phyloP scores from a whole-genome alignment of 2,888 invertebrate genomes.

The Hypercompe scribonia region DNA sequence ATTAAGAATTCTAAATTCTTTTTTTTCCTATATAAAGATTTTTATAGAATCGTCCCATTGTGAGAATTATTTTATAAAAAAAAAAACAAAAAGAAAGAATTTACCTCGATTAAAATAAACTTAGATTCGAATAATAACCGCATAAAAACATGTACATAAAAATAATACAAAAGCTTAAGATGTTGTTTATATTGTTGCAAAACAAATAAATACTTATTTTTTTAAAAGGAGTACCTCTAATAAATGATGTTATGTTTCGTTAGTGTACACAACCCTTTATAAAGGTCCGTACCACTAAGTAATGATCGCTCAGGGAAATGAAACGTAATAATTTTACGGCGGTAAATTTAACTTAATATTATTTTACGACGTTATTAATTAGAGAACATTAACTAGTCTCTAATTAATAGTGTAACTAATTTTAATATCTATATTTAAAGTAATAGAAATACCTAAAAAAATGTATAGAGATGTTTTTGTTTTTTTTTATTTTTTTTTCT shows the following conservation, averaged over 20 bases:
- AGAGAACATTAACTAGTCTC: neutral
- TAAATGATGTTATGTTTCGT: neutral
- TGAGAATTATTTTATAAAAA: no score
- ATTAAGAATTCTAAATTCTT: no score
- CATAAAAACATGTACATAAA: no score
- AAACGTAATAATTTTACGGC: conserved; percentile 47
- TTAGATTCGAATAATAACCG: neutral
- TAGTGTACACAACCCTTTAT: conserved; percentile 26
- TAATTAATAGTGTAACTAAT: neutral
- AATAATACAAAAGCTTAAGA: neutral
- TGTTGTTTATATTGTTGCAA: neutral
- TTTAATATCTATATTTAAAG: neutral
- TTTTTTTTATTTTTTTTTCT: no score
- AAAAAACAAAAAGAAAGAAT: no score
- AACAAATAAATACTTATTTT: neutral
- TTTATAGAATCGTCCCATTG: no score
- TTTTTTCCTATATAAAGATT: no score
- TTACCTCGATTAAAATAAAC: neutral
- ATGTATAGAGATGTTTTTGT: no score
- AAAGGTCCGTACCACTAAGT: conserved; percentile 37
- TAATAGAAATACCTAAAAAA: no score
- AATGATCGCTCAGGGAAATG: conserved; percentile 44
- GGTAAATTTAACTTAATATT: conserved; percentile 46
- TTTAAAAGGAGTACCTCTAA: neutral
- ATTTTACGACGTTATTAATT: conserved; percentile 24